Base-by-base conservation (phyloP, 2,113 vertebrate species). In the Dromiciops gliroides region DNA sequence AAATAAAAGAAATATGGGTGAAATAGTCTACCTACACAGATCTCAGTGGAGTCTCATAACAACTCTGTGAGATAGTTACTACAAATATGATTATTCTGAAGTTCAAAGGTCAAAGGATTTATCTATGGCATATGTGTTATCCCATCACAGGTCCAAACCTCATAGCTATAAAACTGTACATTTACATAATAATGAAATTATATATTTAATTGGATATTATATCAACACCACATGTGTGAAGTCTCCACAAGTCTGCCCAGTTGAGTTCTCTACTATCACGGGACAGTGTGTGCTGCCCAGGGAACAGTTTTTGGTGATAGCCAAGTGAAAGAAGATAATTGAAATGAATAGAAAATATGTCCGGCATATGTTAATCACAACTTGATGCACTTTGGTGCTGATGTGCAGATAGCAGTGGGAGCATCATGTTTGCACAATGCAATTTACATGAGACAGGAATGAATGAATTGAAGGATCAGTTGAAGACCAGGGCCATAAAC, bases 341-440 rank as follows among this genome's bases (percentile, higher is more conserved):
- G 49, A 47, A 91, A 67, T 28, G 50, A 88, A 0, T 6, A 50
- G 60, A 89, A 49, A 89, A 28, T 1, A 51, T 12, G 28, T 90
- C 95, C 11, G 10, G 92, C 51, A 89, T 31, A 92, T 90, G 19
- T 91, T 90, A 90, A 88, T 52, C 11, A n/a, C 50, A 75, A 92
- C 5, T 24, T 12, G n/a, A 49, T 3, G 10, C 9, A 24, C 67
- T 51, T 75, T 50, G 44, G 94, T 44, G 28, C 25, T 91, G 48
- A 48, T 91, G 56, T 91, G 93, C 49, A 91, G 19, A 37, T 8
- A 24, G 47, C 88, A 51, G 11, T n/a, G 90, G 26, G 28, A 93
- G 60, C 23, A 25, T 19, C 0, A 48, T 28, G 26, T n/a, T 60
- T 49, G 44, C 2, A 14, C 2, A 51, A 24, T 88, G 67, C 24